Evolutionary conservation across 2,113 vertebrate species (phyloP).

Genomic region (Struthio camelus): DNA sequence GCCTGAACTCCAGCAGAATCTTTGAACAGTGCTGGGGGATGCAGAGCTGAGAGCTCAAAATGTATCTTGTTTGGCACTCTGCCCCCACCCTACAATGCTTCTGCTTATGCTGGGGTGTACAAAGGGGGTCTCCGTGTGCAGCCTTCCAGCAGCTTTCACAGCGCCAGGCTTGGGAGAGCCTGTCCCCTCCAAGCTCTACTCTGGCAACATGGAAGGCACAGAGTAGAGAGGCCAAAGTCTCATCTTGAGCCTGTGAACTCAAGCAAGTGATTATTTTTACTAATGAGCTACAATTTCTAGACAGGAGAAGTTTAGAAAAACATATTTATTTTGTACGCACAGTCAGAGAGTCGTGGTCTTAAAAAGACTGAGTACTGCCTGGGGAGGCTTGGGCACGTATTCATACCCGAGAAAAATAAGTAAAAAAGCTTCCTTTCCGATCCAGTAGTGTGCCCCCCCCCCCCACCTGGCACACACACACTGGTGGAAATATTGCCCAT

Average conservation of each 20-base stretch:
- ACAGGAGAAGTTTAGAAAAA: not conserved
- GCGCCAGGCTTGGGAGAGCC: not conserved
- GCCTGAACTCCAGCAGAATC: not conserved
- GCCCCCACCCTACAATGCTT: not conserved
- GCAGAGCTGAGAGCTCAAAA: not conserved
- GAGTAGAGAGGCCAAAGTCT: not conserved
- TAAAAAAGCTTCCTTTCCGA: not conserved
- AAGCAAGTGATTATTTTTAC: not conserved
- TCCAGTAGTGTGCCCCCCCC: rapidly evolving
- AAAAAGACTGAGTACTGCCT: not conserved
- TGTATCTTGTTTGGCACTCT: not conserved
- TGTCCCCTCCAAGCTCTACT: not conserved
- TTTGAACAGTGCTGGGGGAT: not conserved
- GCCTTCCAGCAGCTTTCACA: not conserved
- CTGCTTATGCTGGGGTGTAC: not conserved
- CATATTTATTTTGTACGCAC: not conserved
- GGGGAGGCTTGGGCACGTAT: not conserved
- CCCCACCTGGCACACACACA: not conserved
- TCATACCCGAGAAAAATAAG: not conserved
- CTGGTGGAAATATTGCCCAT: not conserved
- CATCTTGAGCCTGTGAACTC: not conserved
- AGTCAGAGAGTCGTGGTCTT: not conserved
- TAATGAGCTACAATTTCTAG: not conserved
- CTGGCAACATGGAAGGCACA: not conserved
- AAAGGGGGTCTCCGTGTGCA: not conserved